These are phyloP conservation scores for Halichoerus grypus DNA, from an alignment of 2,113 vertebrate species.

Conservation along the genomic window DNA sequence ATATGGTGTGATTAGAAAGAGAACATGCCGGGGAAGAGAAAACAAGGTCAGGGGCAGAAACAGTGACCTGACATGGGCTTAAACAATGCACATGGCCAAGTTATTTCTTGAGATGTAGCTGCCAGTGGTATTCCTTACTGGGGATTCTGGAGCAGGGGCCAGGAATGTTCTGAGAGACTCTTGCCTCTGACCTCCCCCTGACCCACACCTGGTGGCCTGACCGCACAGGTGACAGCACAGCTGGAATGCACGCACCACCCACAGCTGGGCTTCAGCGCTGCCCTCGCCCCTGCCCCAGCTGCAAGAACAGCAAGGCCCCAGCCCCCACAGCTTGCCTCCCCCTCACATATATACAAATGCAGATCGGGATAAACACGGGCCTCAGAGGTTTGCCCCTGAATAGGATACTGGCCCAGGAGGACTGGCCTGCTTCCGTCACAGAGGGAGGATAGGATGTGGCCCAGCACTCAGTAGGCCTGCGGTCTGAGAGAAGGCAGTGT, in stretches of 20 bases:
- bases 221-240: constrained; percentile 67
- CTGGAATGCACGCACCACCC: neutral
- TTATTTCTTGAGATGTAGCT: neutral
- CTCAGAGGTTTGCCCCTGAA: neutral
- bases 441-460: neutral
- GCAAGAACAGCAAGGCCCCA: neutral
- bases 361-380: neutral
- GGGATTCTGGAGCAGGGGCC: neutral
- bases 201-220: constrained; percentile 72
- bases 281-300: neutral
- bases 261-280: neutral
- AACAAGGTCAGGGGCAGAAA: constrained; percentile 51
- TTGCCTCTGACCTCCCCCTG: constrained; percentile 74
- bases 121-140: neutral
- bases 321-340: neutral
- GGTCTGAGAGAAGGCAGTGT: neutral
- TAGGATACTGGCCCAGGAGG: neutral
- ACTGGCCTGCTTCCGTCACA: no score
- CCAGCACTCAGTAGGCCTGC: neutral
- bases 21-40: constrained; percentile 49
- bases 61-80: neutral
- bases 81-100: neutral
- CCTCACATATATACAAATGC: neutral
- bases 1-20: constrained; percentile 45
- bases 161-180: constrained; percentile 8